A percentile compares a stretch with the other conserved stretches of the same genome.
Conservation (phyloP, 2,113 vertebrate species). For the Erythrocercus mccallii region DNA sequence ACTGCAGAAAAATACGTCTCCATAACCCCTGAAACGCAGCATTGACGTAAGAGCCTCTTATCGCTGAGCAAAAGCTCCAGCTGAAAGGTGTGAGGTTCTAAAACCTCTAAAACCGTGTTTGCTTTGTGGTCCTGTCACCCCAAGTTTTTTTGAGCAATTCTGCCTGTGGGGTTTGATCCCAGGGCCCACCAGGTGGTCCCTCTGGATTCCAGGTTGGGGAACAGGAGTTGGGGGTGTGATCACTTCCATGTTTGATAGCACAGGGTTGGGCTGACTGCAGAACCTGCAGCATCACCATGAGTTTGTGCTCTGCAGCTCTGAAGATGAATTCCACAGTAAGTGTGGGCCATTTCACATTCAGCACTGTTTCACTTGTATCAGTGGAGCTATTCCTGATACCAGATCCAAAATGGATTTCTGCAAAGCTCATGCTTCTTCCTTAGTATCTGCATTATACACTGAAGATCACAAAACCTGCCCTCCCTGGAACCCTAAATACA, state of each 20-base stretch:
- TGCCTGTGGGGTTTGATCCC: background rate
- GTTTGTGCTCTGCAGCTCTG: background rate
- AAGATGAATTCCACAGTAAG: background rate
- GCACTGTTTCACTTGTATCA: background rate
- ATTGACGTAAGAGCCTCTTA: background rate
- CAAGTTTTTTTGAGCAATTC: background rate
- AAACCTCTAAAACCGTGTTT: background rate
- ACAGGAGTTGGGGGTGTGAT: background rate
- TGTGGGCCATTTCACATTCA: background rate
- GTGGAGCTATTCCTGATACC: background rate
- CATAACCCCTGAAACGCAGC: background rate
- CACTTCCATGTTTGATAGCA: background rate
- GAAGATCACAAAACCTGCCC: background rate
- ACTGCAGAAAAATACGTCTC: background rate
- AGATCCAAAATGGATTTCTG: background rate
- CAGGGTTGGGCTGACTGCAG: background rate
- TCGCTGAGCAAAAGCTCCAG: background rate
- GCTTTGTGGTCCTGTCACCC: background rate
- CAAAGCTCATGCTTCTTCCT: background rate
- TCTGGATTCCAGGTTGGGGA: fast-evolving
- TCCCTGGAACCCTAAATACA: background rate
- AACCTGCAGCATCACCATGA: fast-evolving
- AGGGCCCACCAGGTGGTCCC: background rate
- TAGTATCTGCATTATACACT: background rate
- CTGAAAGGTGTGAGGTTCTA: background rate